A percentile compares a stretch with the other conserved stretches of the same genome.
Evolutionary conservation across 2,113 vertebrate genomes (phyloP).

Genomic region (Pogona vitticeps): DNA sequence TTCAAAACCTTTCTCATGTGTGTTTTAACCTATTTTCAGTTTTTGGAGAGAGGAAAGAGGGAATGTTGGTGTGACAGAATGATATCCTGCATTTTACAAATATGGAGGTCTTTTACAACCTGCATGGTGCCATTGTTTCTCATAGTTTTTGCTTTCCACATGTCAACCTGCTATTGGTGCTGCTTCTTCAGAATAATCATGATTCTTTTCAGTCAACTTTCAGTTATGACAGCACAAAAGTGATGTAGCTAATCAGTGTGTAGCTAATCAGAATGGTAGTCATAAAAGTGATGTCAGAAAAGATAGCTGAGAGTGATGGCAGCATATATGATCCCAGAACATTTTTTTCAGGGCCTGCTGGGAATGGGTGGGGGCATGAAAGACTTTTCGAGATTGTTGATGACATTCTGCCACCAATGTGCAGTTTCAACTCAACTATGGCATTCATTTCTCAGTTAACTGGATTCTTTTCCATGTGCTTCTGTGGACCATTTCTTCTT

Average conservation of each 20-base stretch:
- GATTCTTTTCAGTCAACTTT: neutral
- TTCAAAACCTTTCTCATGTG: neutral
- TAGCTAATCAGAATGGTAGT: too few relatives aligned
- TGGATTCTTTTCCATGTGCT: neutral
- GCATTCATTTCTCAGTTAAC: neutral
- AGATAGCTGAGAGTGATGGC: neutral
- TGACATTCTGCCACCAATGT: neutral
- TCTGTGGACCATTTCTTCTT: neutral
- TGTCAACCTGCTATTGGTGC: neutral
- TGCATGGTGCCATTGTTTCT: neutral
- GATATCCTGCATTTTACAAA: neutral
- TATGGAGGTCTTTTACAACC: neutral
- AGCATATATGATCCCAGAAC: neutral
- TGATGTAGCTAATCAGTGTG: neutral
- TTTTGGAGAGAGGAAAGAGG: neutral
- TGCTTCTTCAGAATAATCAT: neutral
- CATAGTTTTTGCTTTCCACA: too few relatives aligned
- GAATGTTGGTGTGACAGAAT: neutral
- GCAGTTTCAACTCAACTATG: neutral
- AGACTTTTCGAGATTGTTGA: neutral
- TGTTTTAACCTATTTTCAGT: neutral
- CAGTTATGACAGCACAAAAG: neutral
- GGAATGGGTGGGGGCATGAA: neutral
- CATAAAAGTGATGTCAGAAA: neutral
- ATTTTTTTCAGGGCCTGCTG: neutral